These are phyloP conservation scores for Mirza zaza DNA, from an alignment of 2,113 vertebrate genomes.

Conservation along the genomic window DNA sequence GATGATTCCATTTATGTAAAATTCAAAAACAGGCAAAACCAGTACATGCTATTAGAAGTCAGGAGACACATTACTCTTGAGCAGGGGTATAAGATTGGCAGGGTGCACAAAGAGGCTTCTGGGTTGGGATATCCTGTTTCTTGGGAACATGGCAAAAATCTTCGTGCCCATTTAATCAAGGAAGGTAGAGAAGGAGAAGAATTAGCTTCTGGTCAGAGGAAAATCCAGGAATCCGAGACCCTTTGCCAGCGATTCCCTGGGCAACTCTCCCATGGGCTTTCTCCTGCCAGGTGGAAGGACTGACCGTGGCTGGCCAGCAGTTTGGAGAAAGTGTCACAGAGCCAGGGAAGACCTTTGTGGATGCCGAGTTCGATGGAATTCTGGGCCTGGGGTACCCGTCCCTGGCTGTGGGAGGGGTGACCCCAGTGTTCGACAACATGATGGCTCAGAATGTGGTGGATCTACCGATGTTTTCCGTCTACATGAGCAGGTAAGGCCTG, in stretches of 20 bases:
- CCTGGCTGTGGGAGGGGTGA: constrained; percentile 74
- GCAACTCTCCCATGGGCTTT: background rate
- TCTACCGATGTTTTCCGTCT: constrained; percentile 82
- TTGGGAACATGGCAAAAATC: background rate
- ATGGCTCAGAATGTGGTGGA: constrained; percentile 78
- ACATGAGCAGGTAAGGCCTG: constrained; percentile 77
- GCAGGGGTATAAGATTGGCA: background rate
- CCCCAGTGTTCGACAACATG: constrained; percentile 82
- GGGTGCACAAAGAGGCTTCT: fast-evolving
- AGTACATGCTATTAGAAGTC: background rate
- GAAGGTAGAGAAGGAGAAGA: background rate
- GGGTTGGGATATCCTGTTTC: background rate
- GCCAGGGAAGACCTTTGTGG: constrained; percentile 72
- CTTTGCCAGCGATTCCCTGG: fast-evolving
- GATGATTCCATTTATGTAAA: background rate
- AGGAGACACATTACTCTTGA: background rate
- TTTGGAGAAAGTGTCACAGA: constrained; percentile 80
- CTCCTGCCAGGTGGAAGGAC: constrained; percentile 80
- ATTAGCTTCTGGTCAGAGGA: background rate
- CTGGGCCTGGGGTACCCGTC: constrained; percentile 82
- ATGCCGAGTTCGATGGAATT: constrained; percentile 83
- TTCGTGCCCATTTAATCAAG: background rate
- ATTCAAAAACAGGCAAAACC: background rate
- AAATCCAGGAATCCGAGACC: background rate
- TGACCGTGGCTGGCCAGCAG: constrained; percentile 75